A percentile compares a stretch with the other conserved stretches of the same genome.
phyloP scores from a whole-genome alignment of 92 coral and sea anemone genomes.

The Siderastrea radians region DNA sequence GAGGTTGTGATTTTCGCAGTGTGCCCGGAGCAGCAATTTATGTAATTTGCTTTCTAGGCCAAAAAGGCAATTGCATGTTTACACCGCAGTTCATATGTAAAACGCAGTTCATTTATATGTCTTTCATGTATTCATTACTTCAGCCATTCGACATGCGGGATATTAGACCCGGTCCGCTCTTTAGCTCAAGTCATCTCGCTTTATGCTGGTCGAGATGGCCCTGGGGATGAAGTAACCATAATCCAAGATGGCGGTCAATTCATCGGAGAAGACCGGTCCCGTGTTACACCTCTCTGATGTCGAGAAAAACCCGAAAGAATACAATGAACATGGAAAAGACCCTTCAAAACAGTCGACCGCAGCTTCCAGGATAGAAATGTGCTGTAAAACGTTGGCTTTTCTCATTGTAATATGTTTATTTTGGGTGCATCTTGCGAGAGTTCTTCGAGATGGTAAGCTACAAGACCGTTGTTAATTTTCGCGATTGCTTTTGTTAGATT shows the following conservation, averaged over 20 bases:
- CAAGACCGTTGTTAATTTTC: background rate
- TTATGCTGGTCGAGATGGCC: too few relatives aligned
- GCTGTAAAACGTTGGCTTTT: conserved; percentile 83
- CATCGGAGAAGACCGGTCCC: background rate
- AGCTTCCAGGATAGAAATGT: conserved; percentile 72
- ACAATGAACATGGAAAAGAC: conserved; percentile 12
- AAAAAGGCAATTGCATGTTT: too few relatives aligned
- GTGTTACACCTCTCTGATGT: conserved; percentile 29
- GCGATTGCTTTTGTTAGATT: background rate
- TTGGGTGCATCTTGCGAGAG: conserved; percentile 82
- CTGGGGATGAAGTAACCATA: background rate
- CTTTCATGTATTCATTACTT: too few relatives aligned
- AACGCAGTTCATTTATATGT: too few relatives aligned
- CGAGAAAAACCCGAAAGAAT: conserved; percentile 38
- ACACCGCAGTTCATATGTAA: too few relatives aligned
- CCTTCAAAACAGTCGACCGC: conserved; percentile 18
- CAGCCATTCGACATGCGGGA: too few relatives aligned
- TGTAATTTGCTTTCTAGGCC: too few relatives aligned
- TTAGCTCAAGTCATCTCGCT: too few relatives aligned
- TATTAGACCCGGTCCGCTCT: too few relatives aligned
- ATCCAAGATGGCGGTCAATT: conserved; percentile 66
- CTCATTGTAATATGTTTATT: conserved; percentile 73
- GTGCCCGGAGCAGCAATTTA: too few relatives aligned
- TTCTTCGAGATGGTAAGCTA: conserved; percentile 77
- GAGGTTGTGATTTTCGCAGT: too few relatives aligned